Evolutionary conservation across 1,140 invertebrate genomes (phyloP), one percentile per base, ranked within the genome.

Genomic region (Drosophila hydei): DNA sequence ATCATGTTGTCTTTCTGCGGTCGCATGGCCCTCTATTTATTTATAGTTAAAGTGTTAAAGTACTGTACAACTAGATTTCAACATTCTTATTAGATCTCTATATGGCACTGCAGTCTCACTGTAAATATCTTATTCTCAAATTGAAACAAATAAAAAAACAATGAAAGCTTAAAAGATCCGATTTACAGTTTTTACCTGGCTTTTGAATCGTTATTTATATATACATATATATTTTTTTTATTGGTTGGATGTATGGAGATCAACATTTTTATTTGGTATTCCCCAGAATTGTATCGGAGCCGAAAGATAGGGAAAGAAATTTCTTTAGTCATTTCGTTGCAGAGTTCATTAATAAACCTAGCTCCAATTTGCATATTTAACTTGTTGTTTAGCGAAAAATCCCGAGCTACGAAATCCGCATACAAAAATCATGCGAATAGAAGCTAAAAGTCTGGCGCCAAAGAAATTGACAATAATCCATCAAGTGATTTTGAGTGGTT

Each of bases 401-500:
- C 54, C 42, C 36, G 65, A 77, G 38, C 38, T 48, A 38, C 55
- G 9, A 84, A 84, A 84, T 84, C 79, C 79, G 79, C 61, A 72
- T 68, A 60, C 45, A 36, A 51, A 64, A 64, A 52, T 25, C 51
- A 25, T 9, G 27, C 60, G 27, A 64, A 60, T 43, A 79, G 77
- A 73, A 62, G 76, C 63, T 30, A 23, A 63, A 27, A n/a, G 72
- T 77, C 83, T 85, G 81, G 81, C 81, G 81, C 81, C 81, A 88
- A 83, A 83, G 81, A 85, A 88, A 85, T 85, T 83, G 84, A 54
- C 78, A 85, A 78, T 73, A 72, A 85, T 85, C 81, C 64, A 88
- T 85, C 81, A 85, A 81, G 61, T 50, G 51, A 30, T 55, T 63
- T 73, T 70, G 72, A 54, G 52, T 43, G 65, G 33, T 59, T 64